phyloP scores from a whole-genome alignment of 1,140 invertebrate genomes.

The Eumaeus atala region DNA sequence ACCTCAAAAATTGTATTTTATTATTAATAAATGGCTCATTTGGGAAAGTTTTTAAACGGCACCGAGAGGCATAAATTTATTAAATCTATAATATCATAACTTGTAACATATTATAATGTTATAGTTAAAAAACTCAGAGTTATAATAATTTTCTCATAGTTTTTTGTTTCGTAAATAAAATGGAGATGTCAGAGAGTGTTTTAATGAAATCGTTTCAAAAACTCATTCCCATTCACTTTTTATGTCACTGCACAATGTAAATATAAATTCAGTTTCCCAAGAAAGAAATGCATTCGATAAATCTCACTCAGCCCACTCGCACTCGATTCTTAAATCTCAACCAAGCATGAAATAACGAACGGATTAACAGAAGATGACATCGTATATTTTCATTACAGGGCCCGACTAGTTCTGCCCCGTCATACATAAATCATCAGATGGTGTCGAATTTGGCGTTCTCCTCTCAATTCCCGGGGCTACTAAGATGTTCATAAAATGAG shows the following conservation, averaged over 20 bases:
- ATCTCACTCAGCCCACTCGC: slow-evolving; percentile 8
- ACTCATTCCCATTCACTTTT: background rate
- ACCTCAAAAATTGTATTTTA: too few species aligned
- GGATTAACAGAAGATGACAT: slow-evolving; percentile 54
- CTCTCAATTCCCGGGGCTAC: slow-evolving; percentile 45
- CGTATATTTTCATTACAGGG: slow-evolving; percentile 39
- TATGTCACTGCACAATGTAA: slow-evolving; percentile 1
- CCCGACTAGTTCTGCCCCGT: slow-evolving; percentile 34
- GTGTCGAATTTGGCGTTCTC: slow-evolving; percentile 59
- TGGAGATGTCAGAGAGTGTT: background rate
- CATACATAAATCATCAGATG: slow-evolving; percentile 58
- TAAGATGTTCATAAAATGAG: slow-evolving; percentile 54
- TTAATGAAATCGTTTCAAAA: slow-evolving; percentile 12
- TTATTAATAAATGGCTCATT: too few species aligned
- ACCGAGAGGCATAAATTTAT: too few species aligned
- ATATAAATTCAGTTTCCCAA: slow-evolving; percentile 6
- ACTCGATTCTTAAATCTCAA: slow-evolving; percentile 17
- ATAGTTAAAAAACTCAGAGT: too few species aligned
- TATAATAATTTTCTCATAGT: too few species aligned
- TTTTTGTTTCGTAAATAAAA: background rate
- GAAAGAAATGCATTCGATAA: slow-evolving; percentile 12
- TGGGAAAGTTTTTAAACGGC: too few species aligned
- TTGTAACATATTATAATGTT: too few species aligned
- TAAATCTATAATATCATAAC: too few species aligned
- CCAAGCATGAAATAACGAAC: slow-evolving; percentile 48